These are phyloP conservation scores for Steinernema feltiae DNA, from an alignment of 1,140 invertebrate species.

Conservation along the genomic window DNA sequence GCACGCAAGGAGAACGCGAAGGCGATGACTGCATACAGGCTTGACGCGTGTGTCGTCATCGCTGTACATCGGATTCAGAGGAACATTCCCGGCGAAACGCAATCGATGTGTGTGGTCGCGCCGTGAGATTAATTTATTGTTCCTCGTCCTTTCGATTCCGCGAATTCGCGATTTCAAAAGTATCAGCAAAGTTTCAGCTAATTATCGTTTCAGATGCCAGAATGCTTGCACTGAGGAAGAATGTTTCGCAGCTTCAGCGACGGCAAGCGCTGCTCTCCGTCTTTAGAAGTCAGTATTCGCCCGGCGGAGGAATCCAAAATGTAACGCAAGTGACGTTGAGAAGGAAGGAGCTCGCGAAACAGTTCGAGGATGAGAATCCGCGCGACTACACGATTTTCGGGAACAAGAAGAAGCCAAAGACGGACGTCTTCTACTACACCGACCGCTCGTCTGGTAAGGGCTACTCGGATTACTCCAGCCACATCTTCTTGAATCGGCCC, in stretches of 20 bases:
- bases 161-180: neutral
- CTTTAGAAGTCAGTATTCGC: neutral
- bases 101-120: neutral
- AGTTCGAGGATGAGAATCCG: conserved; percentile 21
- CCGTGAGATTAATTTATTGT: neutral
- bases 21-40: too few species aligned
- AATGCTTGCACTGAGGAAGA: neutral
- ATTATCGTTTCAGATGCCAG: neutral
- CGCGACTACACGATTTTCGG: conserved; percentile 38
- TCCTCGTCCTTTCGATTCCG: neutral
- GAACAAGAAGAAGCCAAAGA: conserved; percentile 25
- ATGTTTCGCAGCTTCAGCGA: neutral
- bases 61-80: too few species aligned
- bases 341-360: too few species aligned
- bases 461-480: conserved; percentile 40
- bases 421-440: conserved; percentile 37
- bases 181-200: too few species aligned
- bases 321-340: neutral
- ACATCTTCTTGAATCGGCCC: conserved; percentile 30
- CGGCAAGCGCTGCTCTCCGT: neutral
- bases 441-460: conserved; percentile 40
- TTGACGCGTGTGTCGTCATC: too few species aligned
- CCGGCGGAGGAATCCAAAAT: neutral
- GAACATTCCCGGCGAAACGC: too few species aligned
- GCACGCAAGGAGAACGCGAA: too few species aligned